These are phyloP conservation scores for Saguinus imperator DNA, from an alignment of 2,113 vertebrate genomes.

Conservation along the genomic window DNA sequence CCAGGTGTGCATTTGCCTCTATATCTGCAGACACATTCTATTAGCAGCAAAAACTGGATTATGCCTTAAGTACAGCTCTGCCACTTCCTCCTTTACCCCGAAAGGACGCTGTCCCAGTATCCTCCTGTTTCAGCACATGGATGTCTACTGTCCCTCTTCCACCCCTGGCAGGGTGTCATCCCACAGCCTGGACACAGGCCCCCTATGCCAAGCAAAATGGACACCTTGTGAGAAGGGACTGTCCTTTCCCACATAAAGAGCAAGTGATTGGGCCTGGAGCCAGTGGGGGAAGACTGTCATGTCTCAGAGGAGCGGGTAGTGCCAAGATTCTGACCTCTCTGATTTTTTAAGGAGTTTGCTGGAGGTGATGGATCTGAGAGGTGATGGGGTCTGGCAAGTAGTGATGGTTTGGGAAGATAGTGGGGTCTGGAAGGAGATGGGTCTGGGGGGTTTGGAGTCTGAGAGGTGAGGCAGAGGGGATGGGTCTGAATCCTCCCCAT, in stretches of 20 bases:
- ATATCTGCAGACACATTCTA: background rate
- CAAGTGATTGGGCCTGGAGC: background rate
- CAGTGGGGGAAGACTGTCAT: fast-evolving
- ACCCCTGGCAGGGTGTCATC: fast-evolving
- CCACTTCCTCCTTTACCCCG: background rate
- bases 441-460: background rate
- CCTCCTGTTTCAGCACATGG: background rate
- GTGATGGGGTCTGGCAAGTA: background rate
- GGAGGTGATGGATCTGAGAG: background rate
- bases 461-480: background rate
- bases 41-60: background rate
- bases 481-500: background rate
- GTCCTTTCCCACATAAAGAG: background rate
- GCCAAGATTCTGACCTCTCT: background rate
- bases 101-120: background rate
- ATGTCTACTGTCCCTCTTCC: background rate
- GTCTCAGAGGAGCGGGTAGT: background rate
- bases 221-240: background rate
- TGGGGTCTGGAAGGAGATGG: background rate
- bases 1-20: background rate
- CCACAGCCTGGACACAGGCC: background rate
- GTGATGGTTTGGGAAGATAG: background rate
- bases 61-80: background rate
- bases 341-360: background rate
- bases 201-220: no score